Evolutionary conservation across 2,888 invertebrate genomes (phyloP), one percentile per base, ranked within the genome.

Genomic region (Athetis lepigone): DNA sequence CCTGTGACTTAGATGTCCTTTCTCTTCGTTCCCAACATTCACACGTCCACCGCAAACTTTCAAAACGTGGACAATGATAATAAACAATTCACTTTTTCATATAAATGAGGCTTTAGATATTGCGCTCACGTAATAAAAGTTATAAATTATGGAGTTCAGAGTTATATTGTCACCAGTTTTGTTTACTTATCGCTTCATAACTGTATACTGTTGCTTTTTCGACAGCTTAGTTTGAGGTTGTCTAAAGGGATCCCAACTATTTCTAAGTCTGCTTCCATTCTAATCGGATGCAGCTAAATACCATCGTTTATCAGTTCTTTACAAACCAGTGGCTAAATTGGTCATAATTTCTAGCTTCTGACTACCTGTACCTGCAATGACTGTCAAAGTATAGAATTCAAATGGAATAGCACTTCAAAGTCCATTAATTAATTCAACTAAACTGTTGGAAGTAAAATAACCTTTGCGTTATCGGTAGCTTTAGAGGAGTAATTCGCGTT

Each of bases 1-100:
- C 27, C 33, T 27, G 11, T 16, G 19, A 47, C 54, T 69, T 72
- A 72, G 63, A 51, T 39, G 45, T 72, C 71, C 74, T 69, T 73
- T 69, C 69, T 72, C 71, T 73, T 51, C 18, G 40, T 33, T 25
- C 33, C 67, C 56, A 40, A 25, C 54, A 66, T 49, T 68, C 37
- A 42, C 74, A 37, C 29, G 37, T 73, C 43, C 37, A 37, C 29
- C 40, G 54, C 39, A 7, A 54, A 67, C 69, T 57, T 69, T 73
- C 69, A 63, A 67, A 67, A 52, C 29, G 27, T 52, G 19, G 7
- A 39, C n/a, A 11, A 13, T 42, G 36, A 43, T 39, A 29, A 49
- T 45, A 56, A 66, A 56, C 33, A 49, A 51, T 52, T 27, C n/a
- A 37, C 37, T 51, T 63, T 50, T 40, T 9, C 4, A 9, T 29